phyloP scores from a whole-genome alignment of 2,113 vertebrate genomes.

The Odocoileus virginianus region DNA sequence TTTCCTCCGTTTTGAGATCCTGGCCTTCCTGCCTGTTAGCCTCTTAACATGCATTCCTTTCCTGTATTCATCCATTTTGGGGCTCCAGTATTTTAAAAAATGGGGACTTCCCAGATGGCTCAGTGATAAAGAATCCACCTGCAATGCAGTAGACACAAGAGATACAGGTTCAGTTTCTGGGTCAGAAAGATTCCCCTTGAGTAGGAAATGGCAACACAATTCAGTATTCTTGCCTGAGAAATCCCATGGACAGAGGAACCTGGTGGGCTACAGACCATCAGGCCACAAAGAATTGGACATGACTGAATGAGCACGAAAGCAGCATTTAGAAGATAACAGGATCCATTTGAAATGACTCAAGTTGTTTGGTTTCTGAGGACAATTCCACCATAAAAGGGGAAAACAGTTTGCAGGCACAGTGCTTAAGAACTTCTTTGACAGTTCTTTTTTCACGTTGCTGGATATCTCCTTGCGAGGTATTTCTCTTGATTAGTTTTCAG shows the following conservation, averaged over 20 bases:
- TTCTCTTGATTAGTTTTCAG: not conserved
- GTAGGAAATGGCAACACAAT: not conserved
- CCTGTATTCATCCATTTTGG: not conserved
- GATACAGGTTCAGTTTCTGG: not conserved
- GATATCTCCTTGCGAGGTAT: not conserved
- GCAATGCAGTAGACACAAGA: not conserved
- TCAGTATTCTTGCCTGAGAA: not conserved
- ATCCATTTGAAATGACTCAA: not conserved
- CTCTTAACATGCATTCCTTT: not conserved
- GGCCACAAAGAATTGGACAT: fast-evolving
- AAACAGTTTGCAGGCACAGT: not conserved
- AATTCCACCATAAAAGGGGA: not conserved
- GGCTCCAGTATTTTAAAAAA: not conserved
- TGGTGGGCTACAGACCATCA: not conserved
- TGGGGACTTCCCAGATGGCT: not conserved
- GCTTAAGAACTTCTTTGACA: not conserved
- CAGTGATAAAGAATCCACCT: not conserved
- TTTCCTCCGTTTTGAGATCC: not conserved
- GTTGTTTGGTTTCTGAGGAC: not conserved
- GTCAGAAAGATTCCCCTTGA: not conserved
- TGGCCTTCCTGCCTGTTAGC: not conserved
- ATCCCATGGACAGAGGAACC: not conserved
- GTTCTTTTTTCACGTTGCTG: not conserved
- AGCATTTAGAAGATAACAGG: not conserved
- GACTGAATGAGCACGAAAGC: not conserved